A percentile compares a stretch with the other conserved stretches of the same genome.
These are phyloP conservation scores for Phymatocera aterrima DNA, from an alignment of 2,888 invertebrate species.

Conservation along the genomic window DNA sequence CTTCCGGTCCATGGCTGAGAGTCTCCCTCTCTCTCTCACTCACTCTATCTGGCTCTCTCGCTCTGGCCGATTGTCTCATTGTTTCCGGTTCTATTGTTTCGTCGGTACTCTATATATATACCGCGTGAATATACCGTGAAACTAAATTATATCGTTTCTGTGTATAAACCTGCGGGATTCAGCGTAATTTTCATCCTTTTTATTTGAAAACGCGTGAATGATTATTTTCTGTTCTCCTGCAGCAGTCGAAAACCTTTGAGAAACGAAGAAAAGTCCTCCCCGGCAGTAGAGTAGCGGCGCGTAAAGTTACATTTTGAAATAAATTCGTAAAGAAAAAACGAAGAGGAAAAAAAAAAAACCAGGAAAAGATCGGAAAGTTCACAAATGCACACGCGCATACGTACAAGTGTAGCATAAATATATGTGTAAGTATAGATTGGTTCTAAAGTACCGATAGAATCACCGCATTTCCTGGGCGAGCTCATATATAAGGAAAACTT, in stretches of 20 bases:
- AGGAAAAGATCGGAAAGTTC: background rate
- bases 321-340: background rate
- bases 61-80: conserved; percentile 72
- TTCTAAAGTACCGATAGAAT: conserved; percentile 65
- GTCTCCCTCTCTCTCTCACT: conserved; percentile 70
- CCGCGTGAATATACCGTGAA: background rate
- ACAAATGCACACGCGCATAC: background rate
- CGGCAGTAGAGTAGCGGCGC: too few species aligned
- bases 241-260: too few species aligned
- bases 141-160: too few species aligned
- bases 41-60: conserved; percentile 73
- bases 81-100: conserved; percentile 52
- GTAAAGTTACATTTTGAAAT: conserved; percentile 9
- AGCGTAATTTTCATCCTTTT: too few species aligned
- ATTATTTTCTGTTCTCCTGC: too few species aligned
- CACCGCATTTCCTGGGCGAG: conserved; percentile 73
- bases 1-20: conserved; percentile 65
- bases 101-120: conserved; percentile 6
- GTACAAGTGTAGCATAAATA: background rate
- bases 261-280: too few species aligned
- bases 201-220: too few species aligned
- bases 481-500: conserved; percentile 72
- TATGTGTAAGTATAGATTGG: conserved; percentile 22
- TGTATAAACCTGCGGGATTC: too few species aligned
- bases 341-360: background rate